Percentiles rank a stretch among this genome's conserved stretches.
Evolutionary conservation across 2,113 vertebrate species (phyloP).

Genomic region (Leiothrix lutea): DNA sequence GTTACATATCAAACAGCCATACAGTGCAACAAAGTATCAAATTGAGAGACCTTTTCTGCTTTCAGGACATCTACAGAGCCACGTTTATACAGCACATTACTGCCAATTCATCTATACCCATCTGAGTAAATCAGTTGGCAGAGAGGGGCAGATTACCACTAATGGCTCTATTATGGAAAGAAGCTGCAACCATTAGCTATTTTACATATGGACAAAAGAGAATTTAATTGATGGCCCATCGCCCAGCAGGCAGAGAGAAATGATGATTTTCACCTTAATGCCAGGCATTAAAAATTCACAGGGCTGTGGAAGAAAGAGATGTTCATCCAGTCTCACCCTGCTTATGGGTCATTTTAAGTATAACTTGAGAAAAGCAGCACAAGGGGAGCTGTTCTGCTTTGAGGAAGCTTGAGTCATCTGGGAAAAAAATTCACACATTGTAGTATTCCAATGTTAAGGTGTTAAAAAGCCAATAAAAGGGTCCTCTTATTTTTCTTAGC

Average conservation of each 20-base stretch:
- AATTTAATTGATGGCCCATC: conserved; percentile 39
- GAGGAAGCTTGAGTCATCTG: not conserved
- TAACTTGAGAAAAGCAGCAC: conserved; percentile 28
- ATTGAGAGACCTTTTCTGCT: conserved; percentile 25
- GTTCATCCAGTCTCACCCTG: conserved; percentile 22
- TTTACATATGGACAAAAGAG: conserved; percentile 61
- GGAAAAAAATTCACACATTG: not conserved
- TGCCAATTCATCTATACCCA: conserved; percentile 62
- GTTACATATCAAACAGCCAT: conserved; percentile 29
- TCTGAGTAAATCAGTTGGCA: conserved; percentile 44
- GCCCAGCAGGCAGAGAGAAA: conserved; percentile 41
- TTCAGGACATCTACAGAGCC: conserved; percentile 49
- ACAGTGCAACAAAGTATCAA: conserved; percentile 15
- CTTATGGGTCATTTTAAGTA: conserved; percentile 49
- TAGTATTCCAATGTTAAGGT: not conserved
- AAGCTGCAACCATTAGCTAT: conserved; percentile 49
- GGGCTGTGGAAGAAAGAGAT: not conserved
- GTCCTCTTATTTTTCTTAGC: not conserved
- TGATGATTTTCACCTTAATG: conserved; percentile 62
- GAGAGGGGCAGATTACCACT: conserved; percentile 42
- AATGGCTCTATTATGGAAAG: conserved; percentile 60
- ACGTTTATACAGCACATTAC: conserved; percentile 50
- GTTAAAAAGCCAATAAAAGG: not conserved
- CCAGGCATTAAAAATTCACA: conserved; percentile 59
- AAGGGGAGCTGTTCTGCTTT: not conserved